Evolutionary conservation across 2,797 vertebrate genomes (phyloP).

Genomic region (Characodon lateralis): DNA sequence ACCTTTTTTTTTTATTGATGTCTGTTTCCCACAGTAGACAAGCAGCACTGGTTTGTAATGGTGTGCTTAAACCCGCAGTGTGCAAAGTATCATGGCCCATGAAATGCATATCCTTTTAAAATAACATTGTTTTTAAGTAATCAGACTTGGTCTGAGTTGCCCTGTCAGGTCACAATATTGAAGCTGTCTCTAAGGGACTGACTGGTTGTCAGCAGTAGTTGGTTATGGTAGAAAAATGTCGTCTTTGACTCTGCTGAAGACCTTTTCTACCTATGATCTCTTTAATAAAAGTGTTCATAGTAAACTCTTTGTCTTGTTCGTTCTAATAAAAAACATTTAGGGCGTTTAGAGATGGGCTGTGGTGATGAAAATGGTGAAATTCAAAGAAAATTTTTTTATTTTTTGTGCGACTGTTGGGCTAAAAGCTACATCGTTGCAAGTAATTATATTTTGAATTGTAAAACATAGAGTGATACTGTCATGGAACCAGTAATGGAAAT

Average conservation of each 20-base stretch:
- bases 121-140: constrained; percentile 46
- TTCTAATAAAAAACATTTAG: constrained; percentile 34
- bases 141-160: constrained; percentile 44
- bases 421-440: too few relatives aligned
- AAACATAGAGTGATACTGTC: not conserved
- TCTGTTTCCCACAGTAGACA: constrained; percentile 38
- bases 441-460: not conserved
- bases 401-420: not conserved
- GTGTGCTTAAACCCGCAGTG: constrained; percentile 53
- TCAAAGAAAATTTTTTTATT: not conserved
- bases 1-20: constrained; percentile 1
- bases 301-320: constrained; percentile 20
- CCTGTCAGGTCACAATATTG: constrained; percentile 37
- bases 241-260: constrained; percentile 64
- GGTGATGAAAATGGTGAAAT: not conserved
- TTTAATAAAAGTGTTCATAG: constrained; percentile 83
- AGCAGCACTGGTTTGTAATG: constrained; percentile 43
- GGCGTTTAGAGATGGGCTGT: not conserved
- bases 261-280: constrained; percentile 77
- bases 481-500: not conserved
- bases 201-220: constrained; percentile 46
- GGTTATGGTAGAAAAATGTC: constrained; percentile 39
- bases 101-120: constrained; percentile 51
- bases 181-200: constrained; percentile 52
- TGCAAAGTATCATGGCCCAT: constrained; percentile 48